Evolutionary conservation across 1,140 invertebrate genomes (phyloP).

Genomic region (Halyomorpha halys): DNA sequence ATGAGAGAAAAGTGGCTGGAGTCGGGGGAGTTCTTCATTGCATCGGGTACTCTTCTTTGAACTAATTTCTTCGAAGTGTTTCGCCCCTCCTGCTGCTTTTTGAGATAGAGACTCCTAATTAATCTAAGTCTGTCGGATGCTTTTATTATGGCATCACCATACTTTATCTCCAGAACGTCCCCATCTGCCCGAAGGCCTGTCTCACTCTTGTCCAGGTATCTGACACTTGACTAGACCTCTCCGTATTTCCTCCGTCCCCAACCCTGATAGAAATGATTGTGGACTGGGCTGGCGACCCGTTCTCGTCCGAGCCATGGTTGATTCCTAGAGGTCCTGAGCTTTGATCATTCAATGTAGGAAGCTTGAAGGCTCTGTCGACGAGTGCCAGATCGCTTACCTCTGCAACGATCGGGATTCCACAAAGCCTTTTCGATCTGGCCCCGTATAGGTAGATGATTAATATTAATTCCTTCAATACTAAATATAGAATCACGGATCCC

Average conservation of each 20-base stretch:
- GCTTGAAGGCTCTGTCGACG: neutral
- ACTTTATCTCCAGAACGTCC: no score
- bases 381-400: constrained; percentile 7
- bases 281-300: neutral
- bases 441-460: neutral
- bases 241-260: neutral
- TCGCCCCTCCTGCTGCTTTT: no score
- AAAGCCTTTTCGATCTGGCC: no score
- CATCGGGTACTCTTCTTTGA: constrained; percentile 25
- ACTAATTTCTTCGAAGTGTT: no score
- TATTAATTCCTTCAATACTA: neutral
- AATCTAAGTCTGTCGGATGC: no score
- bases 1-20: constrained; percentile 25
- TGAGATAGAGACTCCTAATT: no score
- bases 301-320: neutral
- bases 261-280: neutral
- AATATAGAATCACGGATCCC: neutral
- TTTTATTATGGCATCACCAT: no score
- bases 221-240: neutral
- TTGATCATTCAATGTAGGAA: constrained; percentile 5
- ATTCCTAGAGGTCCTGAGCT: neutral
- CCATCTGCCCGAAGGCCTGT: neutral
- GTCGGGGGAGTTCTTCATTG: neutral
- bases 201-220: constrained; percentile 1
- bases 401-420: neutral